A percentile compares a stretch with the other conserved stretches of the same genome.
phyloP scores from a whole-genome alignment of 1,140 invertebrate genomes.

The Anadara kagoshimensis region DNA sequence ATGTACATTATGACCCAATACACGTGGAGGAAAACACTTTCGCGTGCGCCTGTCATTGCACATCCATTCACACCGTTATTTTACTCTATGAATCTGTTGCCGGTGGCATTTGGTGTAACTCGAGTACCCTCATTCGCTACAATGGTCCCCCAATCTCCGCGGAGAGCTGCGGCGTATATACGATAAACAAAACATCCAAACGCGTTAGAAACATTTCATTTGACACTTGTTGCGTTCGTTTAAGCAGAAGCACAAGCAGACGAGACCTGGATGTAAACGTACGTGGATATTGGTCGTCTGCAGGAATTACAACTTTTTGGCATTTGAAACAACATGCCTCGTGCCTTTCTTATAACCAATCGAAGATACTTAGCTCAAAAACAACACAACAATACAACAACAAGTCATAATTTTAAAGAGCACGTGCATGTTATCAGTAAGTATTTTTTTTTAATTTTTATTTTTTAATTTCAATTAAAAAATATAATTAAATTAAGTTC shows the following conservation, averaged over 20 bases:
- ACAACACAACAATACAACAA: not conserved
- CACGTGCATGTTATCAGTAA: not conserved
- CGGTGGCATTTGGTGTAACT: slow-evolving; percentile 30
- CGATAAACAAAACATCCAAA: slow-evolving; percentile 16
- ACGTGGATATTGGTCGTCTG: not conserved
- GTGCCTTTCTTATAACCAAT: slow-evolving; percentile 43
- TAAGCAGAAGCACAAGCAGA: not conserved
- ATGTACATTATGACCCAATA: slow-evolving; percentile 12
- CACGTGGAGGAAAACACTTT: slow-evolving; percentile 29
- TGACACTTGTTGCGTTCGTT: slow-evolving; percentile 22
- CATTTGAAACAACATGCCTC: slow-evolving; percentile 31
- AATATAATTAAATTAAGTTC: too few relatives aligned
- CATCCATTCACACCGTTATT: slow-evolving; percentile 25
- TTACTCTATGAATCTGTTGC: slow-evolving; percentile 18
- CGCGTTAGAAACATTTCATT: slow-evolving; percentile 12
- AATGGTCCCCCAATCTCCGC: slow-evolving; percentile 2
- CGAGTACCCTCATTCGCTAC: not conserved
- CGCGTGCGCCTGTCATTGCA: slow-evolving; percentile 31
- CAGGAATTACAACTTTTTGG: not conserved
- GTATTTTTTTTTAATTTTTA: too few relatives aligned
- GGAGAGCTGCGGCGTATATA: slow-evolving; percentile 8
- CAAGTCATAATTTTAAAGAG: slow-evolving; percentile 1
- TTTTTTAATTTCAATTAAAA: too few relatives aligned
- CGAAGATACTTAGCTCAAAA: slow-evolving; percentile 32
- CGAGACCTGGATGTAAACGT: slow-evolving; percentile 10